Evolutionary conservation across 2,888 invertebrate genomes (phyloP).

Genomic region (Plutella xylostella): DNA sequence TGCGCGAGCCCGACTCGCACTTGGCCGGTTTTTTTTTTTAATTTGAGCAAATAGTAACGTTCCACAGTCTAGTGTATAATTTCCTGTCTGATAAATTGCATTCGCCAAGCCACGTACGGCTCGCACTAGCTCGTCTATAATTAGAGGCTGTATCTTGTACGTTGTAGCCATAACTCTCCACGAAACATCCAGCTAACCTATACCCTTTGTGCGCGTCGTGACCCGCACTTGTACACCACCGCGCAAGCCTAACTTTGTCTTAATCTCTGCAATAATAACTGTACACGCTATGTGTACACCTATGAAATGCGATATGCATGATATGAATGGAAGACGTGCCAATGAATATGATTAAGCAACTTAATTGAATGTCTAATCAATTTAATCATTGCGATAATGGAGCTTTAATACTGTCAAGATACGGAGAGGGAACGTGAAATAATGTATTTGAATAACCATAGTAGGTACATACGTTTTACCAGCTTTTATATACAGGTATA

Average conservation of each 20-base stretch:
- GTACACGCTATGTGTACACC: neutral
- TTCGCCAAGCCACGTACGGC: constrained; percentile 18
- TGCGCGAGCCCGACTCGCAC: too few relatives aligned
- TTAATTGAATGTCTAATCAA: constrained; percentile 11
- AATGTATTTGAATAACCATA: too few relatives aligned
- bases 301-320: neutral
- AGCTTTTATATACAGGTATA: too few relatives aligned
- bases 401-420: neutral
- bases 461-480: too few relatives aligned
- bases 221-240: too few relatives aligned
- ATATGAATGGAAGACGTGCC: neutral
- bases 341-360: constrained; percentile 8
- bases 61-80: neutral
- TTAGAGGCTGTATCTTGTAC: constrained; percentile 34
- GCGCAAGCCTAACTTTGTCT: too few relatives aligned
- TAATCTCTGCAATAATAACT: neutral
- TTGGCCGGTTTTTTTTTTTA: too few relatives aligned
- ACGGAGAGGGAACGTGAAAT: too few relatives aligned
- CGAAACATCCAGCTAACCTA: constrained; percentile 26
- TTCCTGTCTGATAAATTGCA: neutral
- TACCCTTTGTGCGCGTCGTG: constrained; percentile 17
- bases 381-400: neutral
- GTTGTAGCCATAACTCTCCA: constrained; percentile 31
- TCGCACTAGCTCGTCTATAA: constrained; percentile 31
- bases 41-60: too few relatives aligned